Evolutionary conservation across 1,140 invertebrate species (phyloP), one percentile per base, ranked within the genome.

Genomic region (Diorhabda carinulata): DNA sequence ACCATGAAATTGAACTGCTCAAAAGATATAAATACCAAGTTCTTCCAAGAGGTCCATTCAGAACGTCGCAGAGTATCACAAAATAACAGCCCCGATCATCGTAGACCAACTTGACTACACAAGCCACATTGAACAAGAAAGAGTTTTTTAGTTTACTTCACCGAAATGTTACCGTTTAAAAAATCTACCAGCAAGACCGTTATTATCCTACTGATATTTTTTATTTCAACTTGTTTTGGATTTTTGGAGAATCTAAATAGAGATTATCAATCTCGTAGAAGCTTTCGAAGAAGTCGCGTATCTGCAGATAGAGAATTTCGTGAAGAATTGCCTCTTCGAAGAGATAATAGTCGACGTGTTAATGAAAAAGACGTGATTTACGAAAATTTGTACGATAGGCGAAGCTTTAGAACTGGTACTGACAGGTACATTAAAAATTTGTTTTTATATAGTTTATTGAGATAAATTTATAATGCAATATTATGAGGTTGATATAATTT

Each of bases 401-500:
- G 65, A 59, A 67, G 65, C 43, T 67, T 67, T 42, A 59, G 65
- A 59, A 67, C 65, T 59, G 65, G 65, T 3, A 59, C 65, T 41
- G 47, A 52, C 4, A 52, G 47, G 47, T 52, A 52, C 6, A 25
- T 25, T 25, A 25, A 25, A 25, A 25, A 25, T 25, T 25, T 25
- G 25, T 25, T 25, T 25, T 25, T 25, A 25, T 25, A 1, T 25
- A 25, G 25, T 25, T 25, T 25, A 25, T 25, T 25, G 25, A 1
- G 25, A 25, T 25, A 25, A 25, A 25, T 25, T 25, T 25, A 25
- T 25, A 25, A 25, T 25, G 25, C 25, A 25, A 25, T 25, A 25
- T 25, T 25, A 25, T 25, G 25, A 25, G 25, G 25, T 25, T 25
- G 25, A 25, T 25, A 25, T 25, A 25, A 25, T 25, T 25, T 25